Evolutionary conservation across 2,113 vertebrate species (phyloP), one percentile per base, ranked within the genome.

Genomic region (Piprites chloris): DNA sequence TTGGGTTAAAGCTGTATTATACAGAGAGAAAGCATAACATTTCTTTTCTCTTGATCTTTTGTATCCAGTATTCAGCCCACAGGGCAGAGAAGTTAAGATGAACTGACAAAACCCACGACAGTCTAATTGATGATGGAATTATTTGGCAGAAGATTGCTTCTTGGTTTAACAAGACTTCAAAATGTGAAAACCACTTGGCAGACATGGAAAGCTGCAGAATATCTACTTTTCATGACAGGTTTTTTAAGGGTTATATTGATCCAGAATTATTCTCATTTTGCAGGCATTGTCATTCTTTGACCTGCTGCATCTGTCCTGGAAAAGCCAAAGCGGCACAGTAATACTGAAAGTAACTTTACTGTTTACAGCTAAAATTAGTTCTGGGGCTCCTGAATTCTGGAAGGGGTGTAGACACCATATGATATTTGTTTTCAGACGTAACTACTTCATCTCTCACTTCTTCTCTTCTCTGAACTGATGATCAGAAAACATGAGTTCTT

Each of bases 71-170:
- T 67, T 63, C 47, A 77, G 56, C 63, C 73, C 59, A 41, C 4
- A 59, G 33, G 55, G 21, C 56, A 87, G 47, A 71, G 61, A 92
- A 90, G 20, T 90, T 66, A 86, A 62, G 90, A 90, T 42, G 81
- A 96, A 67, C 52, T 91, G 87, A 87, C 65, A 95, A 89, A 84
- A 63, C 13, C 44, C 65, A 37, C 69, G 87, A 95, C 69, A 85
- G 53, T 69, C 62, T 96, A 93, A 96, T 65, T 78, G 62, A 49
- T 65, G 89, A 82, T 1, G 49, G 74, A 94, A 89, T 95, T 87
- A 75, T 56, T 50, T 58, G 42, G 73, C 2, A 0, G 87, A 89
- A 94, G 69, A 62, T 30, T 44, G 81, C 58, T 76, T 58, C 41
- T 89, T 3, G 1, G 44, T 79, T 85, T 93, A 69, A 92, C 69